Percentiles rank a stretch among this genome's conserved stretches.
These are phyloP conservation scores for Calameuta filiformis DNA, from an alignment of 2,888 invertebrate genomes.

Conservation along the genomic window DNA sequence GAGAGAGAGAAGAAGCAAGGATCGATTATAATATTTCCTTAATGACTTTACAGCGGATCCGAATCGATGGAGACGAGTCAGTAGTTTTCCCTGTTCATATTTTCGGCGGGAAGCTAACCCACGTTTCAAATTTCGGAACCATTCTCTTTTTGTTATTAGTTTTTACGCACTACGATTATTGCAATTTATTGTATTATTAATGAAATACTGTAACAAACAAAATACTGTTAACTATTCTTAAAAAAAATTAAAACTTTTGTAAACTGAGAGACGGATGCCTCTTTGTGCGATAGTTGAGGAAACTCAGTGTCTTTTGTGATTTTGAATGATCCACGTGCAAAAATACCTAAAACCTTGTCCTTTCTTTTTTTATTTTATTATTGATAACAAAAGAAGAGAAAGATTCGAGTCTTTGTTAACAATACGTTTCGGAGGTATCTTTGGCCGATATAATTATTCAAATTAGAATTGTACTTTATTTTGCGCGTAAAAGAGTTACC, in stretches of 20 bases:
- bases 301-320: not conserved
- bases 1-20: constrained; percentile 22
- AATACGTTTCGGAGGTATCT: not conserved
- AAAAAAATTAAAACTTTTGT: constrained; percentile 64
- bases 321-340: not conserved
- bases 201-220: constrained; percentile 64
- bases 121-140: constrained; percentile 38
- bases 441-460: not conserved
- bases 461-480: not conserved
- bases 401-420: not conserved
- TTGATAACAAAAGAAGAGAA: not conserved
- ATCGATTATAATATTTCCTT: not conserved
- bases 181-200: constrained; percentile 63
- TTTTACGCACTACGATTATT: constrained; percentile 61
- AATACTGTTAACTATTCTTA: constrained; percentile 66
- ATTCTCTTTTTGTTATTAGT: constrained; percentile 60
- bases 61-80: not conserved
- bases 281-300: not conserved
- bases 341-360: not conserved
- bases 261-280: constrained; percentile 47
- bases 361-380: not conserved
- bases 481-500: not conserved
- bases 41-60: not conserved
- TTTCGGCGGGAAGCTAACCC: not conserved
- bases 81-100: not conserved